Percentiles rank a stretch among this genome's conserved stretches.
These are phyloP conservation scores for Ctenicera cuprea DNA, from an alignment of 2,888 invertebrate genomes.

Conservation along the genomic window DNA sequence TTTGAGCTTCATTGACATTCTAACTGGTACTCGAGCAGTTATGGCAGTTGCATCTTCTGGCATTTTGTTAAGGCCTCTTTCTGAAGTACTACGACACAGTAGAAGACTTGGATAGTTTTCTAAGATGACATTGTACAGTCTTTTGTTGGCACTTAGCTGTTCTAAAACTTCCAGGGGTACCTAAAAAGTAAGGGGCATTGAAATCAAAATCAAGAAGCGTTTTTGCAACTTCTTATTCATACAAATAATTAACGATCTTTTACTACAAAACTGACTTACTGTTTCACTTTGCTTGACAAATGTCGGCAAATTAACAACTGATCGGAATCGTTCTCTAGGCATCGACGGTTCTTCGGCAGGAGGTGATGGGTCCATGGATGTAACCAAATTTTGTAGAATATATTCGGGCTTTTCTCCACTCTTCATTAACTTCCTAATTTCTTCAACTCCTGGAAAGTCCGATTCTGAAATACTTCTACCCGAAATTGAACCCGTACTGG, in stretches of 20 bases:
- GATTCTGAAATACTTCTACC: conserved; percentile 71
- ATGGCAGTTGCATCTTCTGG: conserved; percentile 70
- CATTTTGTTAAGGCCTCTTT: conserved; percentile 75
- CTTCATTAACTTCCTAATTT: conserved; percentile 81
- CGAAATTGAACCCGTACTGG: conserved; percentile 74
- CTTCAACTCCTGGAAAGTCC: conserved; percentile 79
- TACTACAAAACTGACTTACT: conserved; percentile 70
- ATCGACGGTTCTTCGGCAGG: conserved; percentile 72
- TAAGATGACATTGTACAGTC: conserved; percentile 81
- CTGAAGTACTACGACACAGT: conserved; percentile 79
- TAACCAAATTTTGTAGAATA: conserved; percentile 78
- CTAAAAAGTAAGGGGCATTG: too few relatives aligned
- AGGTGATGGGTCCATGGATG: conserved; percentile 74
- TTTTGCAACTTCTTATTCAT: too few relatives aligned
- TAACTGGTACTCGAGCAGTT: conserved; percentile 75
- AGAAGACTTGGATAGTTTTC: conserved; percentile 84
- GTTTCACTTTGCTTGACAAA: conserved; percentile 82
- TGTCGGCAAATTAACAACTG: conserved; percentile 85
- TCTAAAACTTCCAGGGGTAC: conserved; percentile 80
- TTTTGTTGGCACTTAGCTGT: conserved; percentile 78
- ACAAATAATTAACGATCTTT: too few relatives aligned
- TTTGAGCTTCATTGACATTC: conserved; percentile 79
- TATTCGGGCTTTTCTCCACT: conserved; percentile 82
- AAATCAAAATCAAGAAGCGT: background rate
- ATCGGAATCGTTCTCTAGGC: conserved; percentile 74